Evolutionary conservation across 2,797 vertebrate species (phyloP).

Genomic region (Phalanger gymnotis): DNA sequence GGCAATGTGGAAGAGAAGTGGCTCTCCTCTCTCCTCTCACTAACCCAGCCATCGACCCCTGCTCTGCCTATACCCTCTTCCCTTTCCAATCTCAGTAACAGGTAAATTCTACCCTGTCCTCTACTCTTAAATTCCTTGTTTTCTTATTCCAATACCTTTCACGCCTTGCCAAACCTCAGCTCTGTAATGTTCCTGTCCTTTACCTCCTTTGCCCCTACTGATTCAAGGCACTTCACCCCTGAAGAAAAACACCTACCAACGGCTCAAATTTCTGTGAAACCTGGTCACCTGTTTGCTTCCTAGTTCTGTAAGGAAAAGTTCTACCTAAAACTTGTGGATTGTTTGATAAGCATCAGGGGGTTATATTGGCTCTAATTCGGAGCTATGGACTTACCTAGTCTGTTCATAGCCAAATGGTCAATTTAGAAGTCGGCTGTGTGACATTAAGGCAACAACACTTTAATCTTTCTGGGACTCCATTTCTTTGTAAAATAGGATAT

Average conservation of each 20-base stretch:
- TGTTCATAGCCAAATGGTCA: neutral
- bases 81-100: neutral
- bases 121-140: neutral
- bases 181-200: neutral
- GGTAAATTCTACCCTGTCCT: neutral
- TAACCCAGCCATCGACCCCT: neutral
- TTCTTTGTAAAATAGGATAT: neutral
- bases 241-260: neutral
- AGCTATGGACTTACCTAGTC: neutral
- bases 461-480: neutral
- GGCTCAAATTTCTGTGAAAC: neutral
- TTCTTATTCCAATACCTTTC: neutral
- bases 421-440: neutral
- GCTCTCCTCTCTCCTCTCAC: neutral
- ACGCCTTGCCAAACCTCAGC: neutral
- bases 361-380: neutral
- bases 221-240: neutral
- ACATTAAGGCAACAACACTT: neutral
- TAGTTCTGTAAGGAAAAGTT: neutral
- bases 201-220: neutral
- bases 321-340: neutral
- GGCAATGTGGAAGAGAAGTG: neutral
- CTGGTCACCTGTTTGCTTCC: neutral
- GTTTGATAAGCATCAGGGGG: neutral
- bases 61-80: neutral